These are phyloP conservation scores for Hippoglossus stenolepis DNA, from an alignment of 2,113 vertebrate genomes.

Conservation along the genomic window DNA sequence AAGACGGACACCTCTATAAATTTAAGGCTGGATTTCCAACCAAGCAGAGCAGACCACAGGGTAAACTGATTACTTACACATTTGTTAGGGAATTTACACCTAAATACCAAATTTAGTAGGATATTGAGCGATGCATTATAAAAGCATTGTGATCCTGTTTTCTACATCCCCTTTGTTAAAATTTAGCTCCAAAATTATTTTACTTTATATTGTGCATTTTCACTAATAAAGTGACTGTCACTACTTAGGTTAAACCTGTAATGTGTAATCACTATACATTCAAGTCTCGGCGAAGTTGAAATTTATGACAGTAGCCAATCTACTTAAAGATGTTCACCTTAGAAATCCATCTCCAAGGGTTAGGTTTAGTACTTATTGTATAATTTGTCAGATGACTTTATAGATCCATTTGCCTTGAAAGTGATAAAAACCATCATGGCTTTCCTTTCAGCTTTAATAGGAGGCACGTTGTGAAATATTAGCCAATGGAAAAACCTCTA, in stretches of 20 bases:
- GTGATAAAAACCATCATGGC: slow-evolving; percentile 34
- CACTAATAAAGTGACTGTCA: background rate
- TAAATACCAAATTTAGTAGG: background rate
- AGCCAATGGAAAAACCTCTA: slow-evolving; percentile 37
- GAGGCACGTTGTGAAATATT: slow-evolving; percentile 19
- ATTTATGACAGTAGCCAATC: slow-evolving; percentile 1
- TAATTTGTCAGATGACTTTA: too few species aligned
- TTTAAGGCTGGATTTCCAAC: background rate
- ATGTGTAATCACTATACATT: background rate
- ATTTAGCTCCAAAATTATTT: background rate
- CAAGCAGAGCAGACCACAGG: too few species aligned
- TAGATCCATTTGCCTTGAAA: background rate
- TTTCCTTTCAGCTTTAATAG: slow-evolving; percentile 28
- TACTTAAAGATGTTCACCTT: background rate
- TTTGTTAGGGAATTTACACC: slow-evolving; percentile 4
- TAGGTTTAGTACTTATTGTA: too few species aligned
- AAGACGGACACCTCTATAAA: too few species aligned
- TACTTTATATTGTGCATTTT: background rate
- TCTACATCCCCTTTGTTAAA: background rate
- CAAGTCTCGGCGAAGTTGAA: background rate
- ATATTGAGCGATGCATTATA: background rate
- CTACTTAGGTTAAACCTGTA: background rate
- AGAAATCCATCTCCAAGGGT: background rate
- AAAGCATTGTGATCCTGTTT: background rate
- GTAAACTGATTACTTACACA: background rate